Conservation (phyloP, 2,797 vertebrate species). For the Sebastes umbrosus region DNA sequence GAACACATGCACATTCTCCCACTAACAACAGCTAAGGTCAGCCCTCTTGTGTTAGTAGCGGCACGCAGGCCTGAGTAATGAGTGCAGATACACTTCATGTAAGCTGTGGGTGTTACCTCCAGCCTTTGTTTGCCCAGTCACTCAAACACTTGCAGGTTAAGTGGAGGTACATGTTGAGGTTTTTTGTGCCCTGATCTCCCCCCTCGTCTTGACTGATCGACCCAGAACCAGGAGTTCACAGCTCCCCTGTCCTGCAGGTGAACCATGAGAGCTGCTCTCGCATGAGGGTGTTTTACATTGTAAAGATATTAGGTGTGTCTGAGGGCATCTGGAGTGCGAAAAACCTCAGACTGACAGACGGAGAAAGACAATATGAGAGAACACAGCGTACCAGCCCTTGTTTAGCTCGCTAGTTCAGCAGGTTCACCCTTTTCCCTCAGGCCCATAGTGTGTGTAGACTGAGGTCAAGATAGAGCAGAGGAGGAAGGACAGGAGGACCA, state of each 20-base stretch:
- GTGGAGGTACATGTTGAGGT: conserved; percentile 35
- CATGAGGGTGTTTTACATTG: conserved; percentile 38
- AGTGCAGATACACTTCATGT: conserved; percentile 57
- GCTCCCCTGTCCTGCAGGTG: conserved; percentile 57
- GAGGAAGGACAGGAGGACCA: background rate
- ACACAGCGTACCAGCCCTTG: conserved; percentile 40
- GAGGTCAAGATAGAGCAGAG: conserved; percentile 32
- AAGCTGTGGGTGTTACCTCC: conserved; percentile 47
- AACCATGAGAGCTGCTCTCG: conserved; percentile 46
- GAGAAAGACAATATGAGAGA: conserved; percentile 38
- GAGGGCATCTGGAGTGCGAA: conserved; percentile 59
- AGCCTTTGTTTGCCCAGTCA: conserved; percentile 55
- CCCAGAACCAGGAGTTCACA: conserved; percentile 23
- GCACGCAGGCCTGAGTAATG: conserved; percentile 53
- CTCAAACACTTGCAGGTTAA: conserved; percentile 47
- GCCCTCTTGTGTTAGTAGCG: conserved; percentile 21
- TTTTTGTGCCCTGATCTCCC: conserved; percentile 22
- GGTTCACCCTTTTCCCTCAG: conserved; percentile 53
- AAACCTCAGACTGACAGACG: conserved; percentile 52
- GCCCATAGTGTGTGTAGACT: conserved; percentile 13
- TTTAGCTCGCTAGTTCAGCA: conserved; percentile 40
- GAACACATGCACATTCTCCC: conserved; percentile 12
- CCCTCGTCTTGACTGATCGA: conserved; percentile 14
- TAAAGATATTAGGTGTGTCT: conserved; percentile 59
- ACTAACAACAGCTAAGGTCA: conserved; percentile 32